Conservation (phyloP, 2,888 invertebrate species). For the Lissocephala sabroskyi region DNA sequence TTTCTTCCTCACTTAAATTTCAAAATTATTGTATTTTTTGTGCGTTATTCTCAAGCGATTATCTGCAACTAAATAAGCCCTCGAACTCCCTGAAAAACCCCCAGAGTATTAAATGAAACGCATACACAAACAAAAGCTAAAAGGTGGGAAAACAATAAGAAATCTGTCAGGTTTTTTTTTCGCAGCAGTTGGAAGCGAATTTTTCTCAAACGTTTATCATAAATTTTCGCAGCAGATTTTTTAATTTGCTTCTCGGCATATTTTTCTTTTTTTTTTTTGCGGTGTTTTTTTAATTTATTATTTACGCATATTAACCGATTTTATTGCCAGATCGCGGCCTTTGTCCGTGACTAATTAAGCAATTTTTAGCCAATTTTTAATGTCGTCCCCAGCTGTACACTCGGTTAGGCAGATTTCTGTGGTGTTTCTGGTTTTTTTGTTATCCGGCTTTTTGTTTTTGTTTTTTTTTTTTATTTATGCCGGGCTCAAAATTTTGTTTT, state of each 20-base stretch:
- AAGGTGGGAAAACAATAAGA: no score
- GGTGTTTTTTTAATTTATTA: not conserved
- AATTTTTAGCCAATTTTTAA: slow-evolving; percentile 47
- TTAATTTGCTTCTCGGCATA: not conserved
- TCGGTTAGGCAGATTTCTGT: not conserved
- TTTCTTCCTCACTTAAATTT: no score
- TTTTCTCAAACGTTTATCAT: slow-evolving; percentile 3
- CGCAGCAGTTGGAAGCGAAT: no score
- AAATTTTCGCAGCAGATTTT: not conserved
- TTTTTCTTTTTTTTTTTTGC: not conserved
- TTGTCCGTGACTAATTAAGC: slow-evolving; percentile 56
- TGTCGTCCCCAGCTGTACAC: not conserved
- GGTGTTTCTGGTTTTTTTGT: no score
- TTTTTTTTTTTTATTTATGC: slow-evolving; percentile 1
- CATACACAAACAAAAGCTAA: no score
- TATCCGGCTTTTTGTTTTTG: not conserved
- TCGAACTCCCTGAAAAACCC: no score
- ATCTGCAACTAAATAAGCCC: no score
- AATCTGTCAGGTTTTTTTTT: no score
- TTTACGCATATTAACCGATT: not conserved
- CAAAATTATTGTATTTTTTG: no score
- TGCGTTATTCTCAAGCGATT: no score
- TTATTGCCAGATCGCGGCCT: not conserved
- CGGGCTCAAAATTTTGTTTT: not conserved
- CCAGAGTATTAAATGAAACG: no score